A percentile compares a stretch with the other conserved stretches of the same genome.
These are phyloP conservation scores for Holothuria scabra DNA, from an alignment of 53 echinoderm and acorn worm species.

Conservation along the genomic window DNA sequence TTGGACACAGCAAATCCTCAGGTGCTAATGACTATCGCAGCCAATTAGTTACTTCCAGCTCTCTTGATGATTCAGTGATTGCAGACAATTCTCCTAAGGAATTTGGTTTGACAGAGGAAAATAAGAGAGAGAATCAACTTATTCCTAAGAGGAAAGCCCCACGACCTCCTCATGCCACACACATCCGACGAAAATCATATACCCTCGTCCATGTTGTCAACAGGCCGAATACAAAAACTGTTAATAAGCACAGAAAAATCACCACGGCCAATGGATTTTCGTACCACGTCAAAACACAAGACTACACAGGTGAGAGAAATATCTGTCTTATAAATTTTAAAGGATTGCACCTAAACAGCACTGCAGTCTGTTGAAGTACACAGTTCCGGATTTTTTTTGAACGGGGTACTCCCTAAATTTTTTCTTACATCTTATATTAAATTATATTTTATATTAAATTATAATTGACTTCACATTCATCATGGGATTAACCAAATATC, in stretches of 20 bases:
- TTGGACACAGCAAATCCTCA: no score
- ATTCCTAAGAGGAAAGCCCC: conserved; percentile 26
- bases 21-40: no score
- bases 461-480: no score
- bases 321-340: no score
- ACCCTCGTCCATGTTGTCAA: conserved; percentile 42
- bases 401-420: background rate
- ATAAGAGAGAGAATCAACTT: background rate
- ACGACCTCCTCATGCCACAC: conserved; percentile 26
- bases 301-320: background rate
- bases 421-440: no score
- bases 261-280: conserved; percentile 29
- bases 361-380: no score
- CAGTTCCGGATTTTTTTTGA: background rate
- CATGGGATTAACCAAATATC: no score
- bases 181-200: conserved; percentile 55
- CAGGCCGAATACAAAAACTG: conserved; percentile 6
- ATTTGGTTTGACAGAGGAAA: background rate
- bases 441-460: no score
- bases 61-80: conserved; percentile 28
- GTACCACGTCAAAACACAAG: background rate
- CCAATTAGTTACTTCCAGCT: conserved; percentile 22
- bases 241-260: background rate
- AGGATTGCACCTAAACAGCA: no score
- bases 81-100: background rate